These are phyloP conservation scores for Helarctos malayanus DNA, from an alignment of 2,797 vertebrate genomes.

Conservation along the genomic window DNA sequence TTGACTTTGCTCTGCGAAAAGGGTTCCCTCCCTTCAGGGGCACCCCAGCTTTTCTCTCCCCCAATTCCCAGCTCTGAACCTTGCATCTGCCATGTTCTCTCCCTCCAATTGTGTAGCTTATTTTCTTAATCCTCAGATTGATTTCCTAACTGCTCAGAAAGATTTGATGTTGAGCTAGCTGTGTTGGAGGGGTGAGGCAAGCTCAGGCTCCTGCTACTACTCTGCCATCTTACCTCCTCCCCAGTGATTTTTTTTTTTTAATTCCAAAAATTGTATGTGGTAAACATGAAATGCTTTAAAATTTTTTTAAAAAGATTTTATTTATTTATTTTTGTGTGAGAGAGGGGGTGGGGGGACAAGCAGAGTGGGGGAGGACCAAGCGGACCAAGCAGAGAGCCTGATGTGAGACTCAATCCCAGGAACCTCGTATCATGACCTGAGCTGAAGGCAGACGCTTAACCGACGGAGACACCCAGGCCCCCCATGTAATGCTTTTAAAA, in stretches of 20 bases:
- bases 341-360: no score
- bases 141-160: not conserved
- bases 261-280: slow-evolving; percentile 10
- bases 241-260: not conserved
- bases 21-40: not conserved
- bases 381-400: not conserved
- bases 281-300: not conserved
- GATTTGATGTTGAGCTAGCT: not conserved
- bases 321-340: not conserved
- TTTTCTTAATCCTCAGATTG: not conserved
- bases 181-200: not conserved
- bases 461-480: not conserved
- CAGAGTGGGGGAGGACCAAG: not conserved
- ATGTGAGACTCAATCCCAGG: not conserved
- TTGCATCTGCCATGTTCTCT: not conserved
- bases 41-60: not conserved
- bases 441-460: not conserved
- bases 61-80: not conserved
- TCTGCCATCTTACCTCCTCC: not conserved
- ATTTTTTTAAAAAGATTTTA: not conserved
- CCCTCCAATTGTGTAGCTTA: not conserved
- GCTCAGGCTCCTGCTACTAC: not conserved
- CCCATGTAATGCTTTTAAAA: not conserved
- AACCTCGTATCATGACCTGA: not conserved
- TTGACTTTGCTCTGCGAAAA: not conserved